Percentiles rank a stretch among this genome's conserved stretches.
These are phyloP conservation scores for Raja brachyura DNA, from an alignment of 2,113 vertebrate genomes.

Conservation along the genomic window DNA sequence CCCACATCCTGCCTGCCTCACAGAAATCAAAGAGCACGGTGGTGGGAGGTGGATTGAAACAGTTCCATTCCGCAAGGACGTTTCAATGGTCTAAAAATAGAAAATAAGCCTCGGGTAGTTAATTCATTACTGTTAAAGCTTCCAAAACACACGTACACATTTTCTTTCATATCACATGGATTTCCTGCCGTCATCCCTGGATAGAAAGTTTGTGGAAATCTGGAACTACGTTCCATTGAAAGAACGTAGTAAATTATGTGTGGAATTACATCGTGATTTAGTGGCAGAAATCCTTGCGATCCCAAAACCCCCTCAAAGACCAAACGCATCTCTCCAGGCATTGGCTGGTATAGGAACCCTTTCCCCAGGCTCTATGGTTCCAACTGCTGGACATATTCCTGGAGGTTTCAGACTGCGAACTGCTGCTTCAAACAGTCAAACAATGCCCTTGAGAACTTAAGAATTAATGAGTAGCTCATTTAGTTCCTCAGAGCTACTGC, in stretches of 20 bases:
- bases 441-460: not conserved
- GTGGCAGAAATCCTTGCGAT: not conserved
- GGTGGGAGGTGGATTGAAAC: not conserved
- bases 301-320: not conserved
- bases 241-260: not conserved
- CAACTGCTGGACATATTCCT: not conserved
- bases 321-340: no score
- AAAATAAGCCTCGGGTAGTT: not conserved
- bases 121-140: constrained; percentile 1
- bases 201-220: not conserved
- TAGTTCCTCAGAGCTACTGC: no score
- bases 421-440: not conserved
- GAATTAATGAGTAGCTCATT: no score
- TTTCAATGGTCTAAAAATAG: constrained; percentile 12
- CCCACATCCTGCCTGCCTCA: not conserved
- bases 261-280: not conserved
- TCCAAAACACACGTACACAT: not conserved
- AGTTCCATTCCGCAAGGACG: not conserved
- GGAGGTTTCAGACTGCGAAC: not conserved
- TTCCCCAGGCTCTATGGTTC: not conserved
- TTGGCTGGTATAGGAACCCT: not conserved
- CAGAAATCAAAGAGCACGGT: not conserved
- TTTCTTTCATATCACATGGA: not conserved
- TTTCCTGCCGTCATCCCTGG: not conserved
- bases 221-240: not conserved